phyloP scores from a whole-genome alignment of 2,113 vertebrate species.

The Paedocypris sp. region DNA sequence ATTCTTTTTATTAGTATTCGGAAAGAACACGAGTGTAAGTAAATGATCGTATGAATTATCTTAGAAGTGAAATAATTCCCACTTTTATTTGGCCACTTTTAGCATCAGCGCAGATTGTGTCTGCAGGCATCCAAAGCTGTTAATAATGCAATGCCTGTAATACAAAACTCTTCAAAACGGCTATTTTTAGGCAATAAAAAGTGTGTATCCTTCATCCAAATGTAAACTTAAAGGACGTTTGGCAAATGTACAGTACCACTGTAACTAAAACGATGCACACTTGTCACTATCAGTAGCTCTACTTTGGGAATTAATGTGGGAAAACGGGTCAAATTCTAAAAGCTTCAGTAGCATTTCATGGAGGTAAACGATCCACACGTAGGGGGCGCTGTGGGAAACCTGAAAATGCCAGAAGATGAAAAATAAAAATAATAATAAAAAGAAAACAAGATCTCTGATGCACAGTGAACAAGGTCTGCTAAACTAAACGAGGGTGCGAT shows the following conservation, averaged over 20 bases:
- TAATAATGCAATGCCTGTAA: not conserved
- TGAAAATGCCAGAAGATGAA: too few relatives aligned
- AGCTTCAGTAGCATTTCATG: not conserved
- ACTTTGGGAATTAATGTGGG: not conserved
- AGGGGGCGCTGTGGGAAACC: not conserved
- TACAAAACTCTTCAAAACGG: not conserved
- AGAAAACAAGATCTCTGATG: conserved; percentile 18
- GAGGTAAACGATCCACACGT: not conserved
- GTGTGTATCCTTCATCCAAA: not conserved
- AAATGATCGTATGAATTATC: too few relatives aligned
- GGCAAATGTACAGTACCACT: not conserved
- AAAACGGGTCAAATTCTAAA: not conserved
- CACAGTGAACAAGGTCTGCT: conserved; percentile 31
- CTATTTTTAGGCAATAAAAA: not conserved
- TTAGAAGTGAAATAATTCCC: too few relatives aligned
- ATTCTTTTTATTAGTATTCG: too few relatives aligned
- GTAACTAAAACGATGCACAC: not conserved
- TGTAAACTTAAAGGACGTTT: not conserved
- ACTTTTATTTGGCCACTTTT: too few relatives aligned
- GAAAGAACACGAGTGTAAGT: too few relatives aligned
- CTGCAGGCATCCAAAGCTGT: too few relatives aligned
- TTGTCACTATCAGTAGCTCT: not conserved
- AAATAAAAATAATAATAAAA: not conserved
- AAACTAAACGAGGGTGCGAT: not conserved
- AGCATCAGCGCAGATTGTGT: too few relatives aligned